Evolutionary conservation across 1,140 invertebrate genomes (phyloP).

Genomic region (Monomorium pharaonis): DNA sequence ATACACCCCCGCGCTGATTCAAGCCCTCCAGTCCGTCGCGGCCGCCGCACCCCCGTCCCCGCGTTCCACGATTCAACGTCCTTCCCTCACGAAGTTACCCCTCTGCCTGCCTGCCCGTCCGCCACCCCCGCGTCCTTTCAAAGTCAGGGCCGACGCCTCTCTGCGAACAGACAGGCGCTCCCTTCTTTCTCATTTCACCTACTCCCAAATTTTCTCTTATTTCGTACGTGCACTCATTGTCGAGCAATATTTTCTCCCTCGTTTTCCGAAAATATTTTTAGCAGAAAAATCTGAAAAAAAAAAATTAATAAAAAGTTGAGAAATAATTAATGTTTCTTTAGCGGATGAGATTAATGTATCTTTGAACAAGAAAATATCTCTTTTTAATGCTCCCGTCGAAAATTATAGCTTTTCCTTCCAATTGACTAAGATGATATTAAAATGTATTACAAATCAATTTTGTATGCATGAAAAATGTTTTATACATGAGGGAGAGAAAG

Average conservation of each 20-base stretch:
- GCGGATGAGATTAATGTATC: background rate
- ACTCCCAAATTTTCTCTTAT: background rate
- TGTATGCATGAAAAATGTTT: background rate
- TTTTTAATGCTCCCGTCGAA: background rate
- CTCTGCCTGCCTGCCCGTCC: conserved; percentile 50
- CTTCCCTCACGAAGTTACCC: conserved; percentile 66
- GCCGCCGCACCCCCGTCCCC: conserved; percentile 61
- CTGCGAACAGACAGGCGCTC: background rate
- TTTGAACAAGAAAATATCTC: background rate
- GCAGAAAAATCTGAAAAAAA: background rate
- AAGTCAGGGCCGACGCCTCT: conserved; percentile 77
- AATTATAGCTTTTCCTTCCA: background rate
- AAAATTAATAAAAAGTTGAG: background rate
- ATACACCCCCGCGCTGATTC: conserved; percentile 83
- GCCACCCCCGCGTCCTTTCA: conserved; percentile 77
- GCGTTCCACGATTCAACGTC: conserved; percentile 43
- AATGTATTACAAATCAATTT: background rate
- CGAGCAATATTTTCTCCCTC: background rate
- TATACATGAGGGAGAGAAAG: background rate
- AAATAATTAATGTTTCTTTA: background rate
- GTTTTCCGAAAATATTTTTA: background rate
- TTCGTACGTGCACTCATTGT: background rate
- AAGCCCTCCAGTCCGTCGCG: conserved; percentile 75
- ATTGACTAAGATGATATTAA: background rate
- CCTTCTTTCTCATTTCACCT: background rate